These are phyloP conservation scores for Mellilla xanthometata DNA, from an alignment of 2,888 invertebrate genomes.

Conservation along the genomic window DNA sequence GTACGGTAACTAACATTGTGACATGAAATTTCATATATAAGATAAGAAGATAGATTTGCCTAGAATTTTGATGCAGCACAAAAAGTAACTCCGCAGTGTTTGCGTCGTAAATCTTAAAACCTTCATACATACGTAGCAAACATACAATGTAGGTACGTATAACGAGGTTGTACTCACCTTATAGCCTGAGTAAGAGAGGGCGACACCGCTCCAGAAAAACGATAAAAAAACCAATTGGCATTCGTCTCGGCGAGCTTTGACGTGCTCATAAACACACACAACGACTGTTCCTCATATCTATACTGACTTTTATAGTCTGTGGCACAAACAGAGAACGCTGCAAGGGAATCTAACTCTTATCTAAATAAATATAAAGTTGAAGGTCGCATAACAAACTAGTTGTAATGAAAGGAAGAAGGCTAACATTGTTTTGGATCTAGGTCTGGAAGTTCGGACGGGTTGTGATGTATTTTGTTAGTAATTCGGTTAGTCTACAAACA, in stretches of 20 bases:
- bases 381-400: not conserved
- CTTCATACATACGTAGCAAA: too few relatives aligned
- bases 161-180: conserved; percentile 1
- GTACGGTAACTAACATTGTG: too few relatives aligned
- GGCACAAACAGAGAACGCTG: too few relatives aligned
- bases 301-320: conserved; percentile 4
- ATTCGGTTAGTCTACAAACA: not conserved
- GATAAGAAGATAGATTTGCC: too few relatives aligned
- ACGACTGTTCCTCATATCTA: conserved; percentile 12
- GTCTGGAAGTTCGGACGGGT: conserved; percentile 8
- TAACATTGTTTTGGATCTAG: conserved; percentile 9
- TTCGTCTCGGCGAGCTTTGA: conserved; percentile 60
- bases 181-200: conserved; percentile 2
- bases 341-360: conserved; percentile 10
- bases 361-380: not conserved
- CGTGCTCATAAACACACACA: conserved; percentile 51
- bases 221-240: conserved; percentile 72
- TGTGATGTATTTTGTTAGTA: conserved; percentile 4
- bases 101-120: too few relatives aligned
- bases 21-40: too few relatives aligned
- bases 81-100: too few relatives aligned
- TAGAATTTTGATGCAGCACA: too few relatives aligned
- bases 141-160: too few relatives aligned
- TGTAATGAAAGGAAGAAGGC: not conserved
- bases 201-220: conserved; percentile 49